Conservation (phyloP, 2,888 invertebrate genomes). For the Epinotia nisella region DNA sequence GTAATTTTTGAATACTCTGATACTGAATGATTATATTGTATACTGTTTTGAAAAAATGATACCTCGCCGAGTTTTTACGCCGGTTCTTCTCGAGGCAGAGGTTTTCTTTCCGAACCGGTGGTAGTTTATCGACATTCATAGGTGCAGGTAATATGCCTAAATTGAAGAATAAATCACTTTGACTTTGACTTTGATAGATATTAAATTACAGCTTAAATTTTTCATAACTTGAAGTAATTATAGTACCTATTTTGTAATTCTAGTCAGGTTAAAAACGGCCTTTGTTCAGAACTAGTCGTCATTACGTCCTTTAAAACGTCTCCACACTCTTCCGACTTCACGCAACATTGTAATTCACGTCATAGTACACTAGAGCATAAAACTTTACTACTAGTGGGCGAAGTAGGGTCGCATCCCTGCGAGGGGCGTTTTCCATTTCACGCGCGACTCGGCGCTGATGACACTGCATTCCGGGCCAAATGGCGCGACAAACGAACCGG, state of each 20-base stretch:
- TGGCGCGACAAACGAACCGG: constrained; percentile 83
- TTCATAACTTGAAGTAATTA: not conserved
- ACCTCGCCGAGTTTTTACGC: too few relatives aligned
- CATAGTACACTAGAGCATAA: constrained; percentile 30
- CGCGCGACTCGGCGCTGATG: constrained; percentile 82
- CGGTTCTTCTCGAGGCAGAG: too few relatives aligned
- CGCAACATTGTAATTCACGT: constrained; percentile 21
- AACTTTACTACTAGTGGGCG: constrained; percentile 50
- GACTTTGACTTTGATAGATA: too few relatives aligned
- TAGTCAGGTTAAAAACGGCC: not conserved
- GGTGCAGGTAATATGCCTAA: too few relatives aligned
- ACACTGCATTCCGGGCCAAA: constrained; percentile 83
- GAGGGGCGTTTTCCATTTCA: constrained; percentile 84
- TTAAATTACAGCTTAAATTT: not conserved
- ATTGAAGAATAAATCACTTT: too few relatives aligned
- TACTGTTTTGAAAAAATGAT: too few relatives aligned
- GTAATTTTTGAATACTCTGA: too few relatives aligned
- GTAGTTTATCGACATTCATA: too few relatives aligned
- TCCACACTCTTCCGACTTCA: not conserved
- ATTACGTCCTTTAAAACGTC: not conserved
- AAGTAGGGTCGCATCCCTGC: constrained; percentile 69
- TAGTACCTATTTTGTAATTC: not conserved
- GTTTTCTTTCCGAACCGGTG: too few relatives aligned
- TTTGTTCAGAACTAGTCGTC: not conserved
- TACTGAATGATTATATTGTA: too few relatives aligned